Evolutionary conservation across 2,797 vertebrate species (phyloP).

Genomic region (Protosalanx chinensis): DNA sequence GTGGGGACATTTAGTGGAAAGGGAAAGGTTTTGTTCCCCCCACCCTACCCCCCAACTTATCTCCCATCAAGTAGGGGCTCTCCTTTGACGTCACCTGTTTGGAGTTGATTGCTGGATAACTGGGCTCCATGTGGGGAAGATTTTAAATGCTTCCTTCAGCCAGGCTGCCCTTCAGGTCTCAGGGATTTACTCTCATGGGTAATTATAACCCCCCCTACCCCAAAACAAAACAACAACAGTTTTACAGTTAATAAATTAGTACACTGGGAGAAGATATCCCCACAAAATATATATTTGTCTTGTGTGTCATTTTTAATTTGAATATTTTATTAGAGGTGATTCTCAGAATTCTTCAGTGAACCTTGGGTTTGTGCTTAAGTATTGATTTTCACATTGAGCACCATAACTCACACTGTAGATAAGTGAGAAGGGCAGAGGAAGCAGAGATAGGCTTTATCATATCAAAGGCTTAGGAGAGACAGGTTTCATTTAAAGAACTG

Average conservation of each 20-base stretch:
- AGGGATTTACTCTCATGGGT: background rate
- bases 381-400: slow-evolving; percentile 59
- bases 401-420: slow-evolving; percentile 46
- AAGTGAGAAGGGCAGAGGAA: slow-evolving; percentile 43
- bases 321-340: too few relatives aligned
- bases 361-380: slow-evolving; percentile 28
- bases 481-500: slow-evolving; percentile 30
- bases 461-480: slow-evolving; percentile 43
- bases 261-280: too few relatives aligned
- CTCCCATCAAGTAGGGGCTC: slow-evolving; percentile 56
- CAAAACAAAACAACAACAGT: background rate
- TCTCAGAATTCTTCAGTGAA: background rate
- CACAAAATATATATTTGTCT: too few relatives aligned
- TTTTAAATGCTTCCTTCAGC: slow-evolving; percentile 18
- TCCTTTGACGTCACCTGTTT: slow-evolving; percentile 58
- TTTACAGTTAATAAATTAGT: background rate
- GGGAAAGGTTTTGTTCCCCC: slow-evolving; percentile 22
- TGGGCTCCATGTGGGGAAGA: slow-evolving; percentile 41
- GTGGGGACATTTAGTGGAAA: slow-evolving; percentile 53
- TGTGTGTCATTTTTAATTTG: too few relatives aligned
- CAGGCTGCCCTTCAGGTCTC: slow-evolving; percentile 3
- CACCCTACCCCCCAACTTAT: slow-evolving; percentile 22
- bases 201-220: background rate
- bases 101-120: slow-evolving; percentile 63
- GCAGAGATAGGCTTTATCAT: slow-evolving; percentile 40